These are phyloP conservation scores for Sebastes kiyomatsui DNA, from an alignment of 2,797 vertebrate genomes.

Conservation along the genomic window DNA sequence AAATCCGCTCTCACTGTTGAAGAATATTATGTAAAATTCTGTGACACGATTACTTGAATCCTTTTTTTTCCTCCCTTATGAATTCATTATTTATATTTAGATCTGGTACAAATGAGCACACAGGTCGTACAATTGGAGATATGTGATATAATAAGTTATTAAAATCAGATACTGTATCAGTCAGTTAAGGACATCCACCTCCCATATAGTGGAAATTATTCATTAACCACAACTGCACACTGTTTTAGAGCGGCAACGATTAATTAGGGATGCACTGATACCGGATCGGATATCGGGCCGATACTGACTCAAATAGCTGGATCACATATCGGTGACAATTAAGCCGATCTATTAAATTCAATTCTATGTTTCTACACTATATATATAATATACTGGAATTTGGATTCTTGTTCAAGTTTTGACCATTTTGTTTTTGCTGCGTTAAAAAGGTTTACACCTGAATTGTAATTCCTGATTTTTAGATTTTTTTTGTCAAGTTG, in stretches of 20 bases:
- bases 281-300: too few species aligned
- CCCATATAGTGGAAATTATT: background rate
- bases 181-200: background rate
- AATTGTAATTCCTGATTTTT: too few species aligned
- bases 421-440: too few species aligned
- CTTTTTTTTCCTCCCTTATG: background rate
- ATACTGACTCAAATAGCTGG: too few species aligned
- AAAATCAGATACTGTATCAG: background rate
- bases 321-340: too few species aligned
- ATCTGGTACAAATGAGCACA: background rate
- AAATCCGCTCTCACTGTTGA: background rate
- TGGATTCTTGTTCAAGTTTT: too few species aligned
- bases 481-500: too few species aligned
- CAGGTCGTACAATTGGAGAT: background rate
- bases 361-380: too few species aligned
- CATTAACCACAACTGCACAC: background rate
- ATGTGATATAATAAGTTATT: background rate
- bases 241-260: too few species aligned
- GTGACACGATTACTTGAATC: background rate
- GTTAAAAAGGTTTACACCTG: too few species aligned
- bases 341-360: accelerated
- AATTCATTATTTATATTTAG: background rate
- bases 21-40: slow-evolving; percentile 8
- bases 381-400: too few species aligned
- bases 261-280: too few species aligned